Evolutionary conservation across 2,797 vertebrate genomes (phyloP), one percentile per base, ranked within the genome.

Genomic region (Melopsittacus undulatus): DNA sequence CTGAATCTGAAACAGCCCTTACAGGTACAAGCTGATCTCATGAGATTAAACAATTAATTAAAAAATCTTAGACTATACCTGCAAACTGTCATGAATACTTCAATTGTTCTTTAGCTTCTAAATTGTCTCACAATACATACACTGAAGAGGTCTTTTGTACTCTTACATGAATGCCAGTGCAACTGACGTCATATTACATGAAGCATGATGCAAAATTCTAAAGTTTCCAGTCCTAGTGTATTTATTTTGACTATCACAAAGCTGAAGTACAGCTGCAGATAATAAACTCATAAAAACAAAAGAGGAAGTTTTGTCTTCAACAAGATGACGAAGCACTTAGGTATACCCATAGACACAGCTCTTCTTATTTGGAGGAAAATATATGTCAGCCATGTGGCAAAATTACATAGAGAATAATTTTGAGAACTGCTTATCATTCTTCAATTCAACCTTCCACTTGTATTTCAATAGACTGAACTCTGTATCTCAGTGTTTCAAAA

Each of bases 371-470:
- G 21, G 30, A 76, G 84, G 72, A 78, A 79, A 76, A 6, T n/a
- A 66, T 7, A 12, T 87, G 45, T 79, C 43, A 82, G 38, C 29
- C 54, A 36, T 4, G 24, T 23, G 11, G 15, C 18, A 48, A 66
- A 66, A 32, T 79, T 88, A 32, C 0, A 0, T 9, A 62, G 2
- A 45, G 4, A 66, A 81, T 49, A 0, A 32, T 75, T 90, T 57
- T 27, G 32, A 56, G 8, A 15, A 57, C 24, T 62, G 3, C 5
- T 83, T 66, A 69, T 79, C 2, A 19, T 59, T 52, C 9, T 56
- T 85, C 57, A 72, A 51, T 40, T 77, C 32, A 88, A 4, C 3
- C 15, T 56, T 72, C 6, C 10, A 29, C 5, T 49, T 79, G 4
- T 22, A 49, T 42, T 88, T 57, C 13, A 59, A 12, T 30, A 43